phyloP scores from a whole-genome alignment of 2,888 invertebrate genomes.

The Morinoia aosen region DNA sequence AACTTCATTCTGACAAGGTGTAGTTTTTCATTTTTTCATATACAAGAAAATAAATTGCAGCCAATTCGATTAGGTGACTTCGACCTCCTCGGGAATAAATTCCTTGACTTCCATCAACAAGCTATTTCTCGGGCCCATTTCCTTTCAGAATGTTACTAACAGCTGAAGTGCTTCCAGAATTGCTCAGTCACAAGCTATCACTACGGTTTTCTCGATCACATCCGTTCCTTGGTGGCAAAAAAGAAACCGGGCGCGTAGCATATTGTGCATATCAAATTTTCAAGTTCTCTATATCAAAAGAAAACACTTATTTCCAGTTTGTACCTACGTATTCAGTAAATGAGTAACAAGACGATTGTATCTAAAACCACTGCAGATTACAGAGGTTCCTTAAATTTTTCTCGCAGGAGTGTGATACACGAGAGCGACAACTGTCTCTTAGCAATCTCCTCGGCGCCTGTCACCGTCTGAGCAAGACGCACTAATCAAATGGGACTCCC shows the following conservation, averaged over 20 bases:
- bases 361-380: not conserved
- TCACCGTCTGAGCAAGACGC: not conserved
- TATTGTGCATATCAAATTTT: no score
- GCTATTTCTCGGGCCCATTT: no score
- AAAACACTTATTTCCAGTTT: not conserved
- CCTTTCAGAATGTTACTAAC: no score
- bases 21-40: no score
- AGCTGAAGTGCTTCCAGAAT: not conserved
- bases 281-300: not conserved
- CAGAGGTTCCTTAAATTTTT: not conserved
- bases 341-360: not conserved
- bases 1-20: no score
- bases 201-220: not conserved
- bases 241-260: not conserved
- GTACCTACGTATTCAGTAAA: not conserved
- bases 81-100: no score
- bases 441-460: not conserved
- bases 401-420: not conserved
- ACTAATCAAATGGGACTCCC: slow-evolving; percentile 19
- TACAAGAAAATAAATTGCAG: no score
- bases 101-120: no score
- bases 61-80: no score
- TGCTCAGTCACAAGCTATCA: not conserved
- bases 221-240: not conserved
- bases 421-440: not conserved